phyloP scores from a whole-genome alignment of 2,888 invertebrate genomes.

The Lasius platythorax region DNA sequence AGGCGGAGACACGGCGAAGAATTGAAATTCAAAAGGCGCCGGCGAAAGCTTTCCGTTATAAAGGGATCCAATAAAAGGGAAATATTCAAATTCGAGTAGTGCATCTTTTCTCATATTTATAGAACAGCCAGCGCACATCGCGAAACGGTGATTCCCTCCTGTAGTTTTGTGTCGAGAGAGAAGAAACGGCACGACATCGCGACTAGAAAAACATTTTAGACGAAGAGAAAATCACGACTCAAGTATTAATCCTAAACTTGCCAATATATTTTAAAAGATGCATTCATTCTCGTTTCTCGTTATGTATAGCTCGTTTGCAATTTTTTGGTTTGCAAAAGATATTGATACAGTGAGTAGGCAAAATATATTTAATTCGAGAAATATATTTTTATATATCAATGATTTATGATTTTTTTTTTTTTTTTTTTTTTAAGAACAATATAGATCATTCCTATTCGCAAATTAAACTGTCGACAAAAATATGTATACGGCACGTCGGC shows the following conservation, averaged over 20 bases:
- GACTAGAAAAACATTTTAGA: not conserved
- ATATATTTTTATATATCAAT: not conserved
- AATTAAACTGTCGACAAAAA: slow-evolving; percentile 35
- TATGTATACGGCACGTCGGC: slow-evolving; percentile 6
- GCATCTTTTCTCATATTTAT: slow-evolving; percentile 51
- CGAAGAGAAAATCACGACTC: not conserved
- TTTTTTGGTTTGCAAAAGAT: not conserved
- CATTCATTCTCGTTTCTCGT: not conserved
- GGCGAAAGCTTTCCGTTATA: slow-evolving; percentile 42
- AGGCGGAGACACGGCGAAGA: slow-evolving; percentile 41
- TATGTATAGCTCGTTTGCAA: not conserved
- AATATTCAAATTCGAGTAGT: slow-evolving; percentile 52
- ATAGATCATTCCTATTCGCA: not conserved
- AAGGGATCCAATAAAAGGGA: slow-evolving; percentile 51
- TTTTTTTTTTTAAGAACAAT: slow-evolving; percentile 10
- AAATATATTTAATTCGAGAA: slow-evolving; percentile 1
- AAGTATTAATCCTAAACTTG: not conserved
- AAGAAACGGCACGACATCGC: not conserved
- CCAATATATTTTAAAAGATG: not conserved
- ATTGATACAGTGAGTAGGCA: not conserved
- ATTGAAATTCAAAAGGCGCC: slow-evolving; percentile 51
- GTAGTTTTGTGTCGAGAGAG: not conserved
- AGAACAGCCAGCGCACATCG: not conserved
- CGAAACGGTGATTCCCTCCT: not conserved
- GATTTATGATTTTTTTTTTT: slow-evolving; percentile 1